These are phyloP conservation scores for Tauraco erythrolophus DNA, from an alignment of 2,113 vertebrate species.

Conservation along the genomic window DNA sequence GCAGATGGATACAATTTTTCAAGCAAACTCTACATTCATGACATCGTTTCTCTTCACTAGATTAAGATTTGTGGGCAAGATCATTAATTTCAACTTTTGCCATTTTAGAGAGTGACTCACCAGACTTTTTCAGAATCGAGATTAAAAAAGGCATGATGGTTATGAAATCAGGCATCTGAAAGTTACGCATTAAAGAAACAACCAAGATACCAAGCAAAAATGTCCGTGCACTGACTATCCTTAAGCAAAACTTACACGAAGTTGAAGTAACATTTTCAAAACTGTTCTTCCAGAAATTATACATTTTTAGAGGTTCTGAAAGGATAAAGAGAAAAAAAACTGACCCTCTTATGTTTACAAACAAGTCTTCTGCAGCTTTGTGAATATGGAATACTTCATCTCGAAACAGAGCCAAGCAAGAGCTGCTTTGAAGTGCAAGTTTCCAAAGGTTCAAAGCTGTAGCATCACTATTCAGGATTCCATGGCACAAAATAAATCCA, in stretches of 20 bases:
- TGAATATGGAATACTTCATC: constrained; percentile 99
- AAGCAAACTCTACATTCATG: neutral
- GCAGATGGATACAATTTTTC: neutral
- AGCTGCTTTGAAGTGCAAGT: constrained; percentile 96
- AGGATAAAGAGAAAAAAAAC: neutral
- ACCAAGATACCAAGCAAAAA: neutral
- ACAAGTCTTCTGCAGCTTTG: constrained; percentile 96
- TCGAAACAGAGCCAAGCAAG: constrained; percentile 95
- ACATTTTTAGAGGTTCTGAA: neutral
- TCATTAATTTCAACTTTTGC: neutral
- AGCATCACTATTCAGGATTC: constrained; percentile 91
- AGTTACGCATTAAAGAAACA: neutral
- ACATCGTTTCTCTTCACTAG: neutral
- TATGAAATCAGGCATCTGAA: neutral
- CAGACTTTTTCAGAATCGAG: neutral
- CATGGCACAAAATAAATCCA: constrained; percentile 96
- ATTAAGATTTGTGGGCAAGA: neutral
- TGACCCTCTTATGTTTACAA: constrained; percentile 97
- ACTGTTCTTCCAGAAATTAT: neutral
- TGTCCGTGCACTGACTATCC: neutral
- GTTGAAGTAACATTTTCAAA: neutral
- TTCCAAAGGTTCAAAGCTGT: constrained; percentile 96
- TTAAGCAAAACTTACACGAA: neutral
- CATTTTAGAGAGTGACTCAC: neutral
- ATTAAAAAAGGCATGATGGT: neutral